A percentile compares a stretch with the other conserved stretches of the same genome.
Conservation (phyloP, 2,797 vertebrate genomes). For the Cirrhinus mrigala region DNA sequence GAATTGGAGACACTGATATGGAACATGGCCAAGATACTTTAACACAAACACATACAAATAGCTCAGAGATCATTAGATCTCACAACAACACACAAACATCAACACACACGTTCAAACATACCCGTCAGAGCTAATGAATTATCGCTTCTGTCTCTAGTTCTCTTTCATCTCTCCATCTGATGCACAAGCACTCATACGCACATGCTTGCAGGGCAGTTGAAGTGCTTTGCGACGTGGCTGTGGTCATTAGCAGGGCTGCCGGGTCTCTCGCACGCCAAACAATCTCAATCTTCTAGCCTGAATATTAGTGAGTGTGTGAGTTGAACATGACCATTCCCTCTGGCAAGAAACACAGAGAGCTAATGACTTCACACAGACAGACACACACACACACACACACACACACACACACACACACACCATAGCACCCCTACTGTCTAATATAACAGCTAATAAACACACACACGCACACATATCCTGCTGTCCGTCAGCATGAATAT, state of each 20-base stretch:
- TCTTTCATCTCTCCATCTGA: conserved; percentile 13
- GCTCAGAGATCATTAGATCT: conserved; percentile 23
- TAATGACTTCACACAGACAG: conserved; percentile 47
- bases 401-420: background rate
- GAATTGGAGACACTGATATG: conserved; percentile 52
- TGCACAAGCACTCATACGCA: conserved; percentile 11
- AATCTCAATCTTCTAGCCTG: conserved; percentile 67
- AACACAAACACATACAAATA: conserved; percentile 8
- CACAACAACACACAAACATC: conserved; percentile 15
- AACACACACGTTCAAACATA: conserved; percentile 11
- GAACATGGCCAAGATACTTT: conserved; percentile 40
- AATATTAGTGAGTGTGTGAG: conserved; percentile 62
- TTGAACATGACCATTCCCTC: conserved; percentile 51
- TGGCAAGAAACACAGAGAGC: conserved; percentile 34
- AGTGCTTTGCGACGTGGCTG: conserved; percentile 56
- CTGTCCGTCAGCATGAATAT: conserved; percentile 37
- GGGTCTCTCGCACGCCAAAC: conserved; percentile 68
- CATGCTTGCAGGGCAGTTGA: conserved; percentile 16
- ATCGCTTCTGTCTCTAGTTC: conserved; percentile 20
- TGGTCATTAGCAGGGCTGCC: conserved; percentile 69
- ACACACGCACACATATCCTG: conserved; percentile 13
- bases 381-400: conserved; percentile 10
- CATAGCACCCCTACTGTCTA: conserved; percentile 16
- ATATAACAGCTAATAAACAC: conserved; percentile 23
- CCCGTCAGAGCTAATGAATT: conserved; percentile 34